Percentiles rank a stretch among this genome's conserved stretches.
These are phyloP conservation scores for Ceratosolen fusciceps DNA, from an alignment of 1,140 invertebrate genomes.

Conservation along the genomic window DNA sequence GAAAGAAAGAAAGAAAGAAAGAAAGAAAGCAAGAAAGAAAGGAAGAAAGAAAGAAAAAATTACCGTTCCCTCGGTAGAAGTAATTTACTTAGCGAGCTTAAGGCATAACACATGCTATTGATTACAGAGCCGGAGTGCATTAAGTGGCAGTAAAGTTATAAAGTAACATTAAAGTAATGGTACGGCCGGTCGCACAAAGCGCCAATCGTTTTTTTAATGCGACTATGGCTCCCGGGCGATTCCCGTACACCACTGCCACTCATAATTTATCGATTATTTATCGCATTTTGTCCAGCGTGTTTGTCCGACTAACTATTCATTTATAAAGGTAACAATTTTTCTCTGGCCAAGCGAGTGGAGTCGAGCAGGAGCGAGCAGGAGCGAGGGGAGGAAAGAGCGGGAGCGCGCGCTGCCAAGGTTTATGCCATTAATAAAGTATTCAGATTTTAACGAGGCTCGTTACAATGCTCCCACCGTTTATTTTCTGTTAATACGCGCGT, in stretches of 20 bases:
- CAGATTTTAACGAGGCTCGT: conserved; percentile 26
- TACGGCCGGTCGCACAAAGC: conserved; percentile 27
- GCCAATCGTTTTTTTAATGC: conserved; percentile 31
- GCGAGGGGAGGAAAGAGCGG: not conserved
- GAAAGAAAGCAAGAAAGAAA: too few species aligned
- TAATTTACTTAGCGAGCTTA: conserved; percentile 1
- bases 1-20: conserved; percentile 5
- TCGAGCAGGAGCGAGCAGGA: too few species aligned
- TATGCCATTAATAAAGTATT: conserved; percentile 31
- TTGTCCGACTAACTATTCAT: conserved; percentile 38
- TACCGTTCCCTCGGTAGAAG: too few species aligned
- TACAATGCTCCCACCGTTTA: not conserved
- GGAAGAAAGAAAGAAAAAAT: conserved; percentile 14
- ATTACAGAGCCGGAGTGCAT: conserved; percentile 43
- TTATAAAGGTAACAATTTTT: conserved; percentile 35
- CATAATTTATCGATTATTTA: conserved; percentile 43
- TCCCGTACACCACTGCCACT: not conserved
- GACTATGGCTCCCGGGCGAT: not conserved
- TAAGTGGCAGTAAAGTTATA: conserved; percentile 48
- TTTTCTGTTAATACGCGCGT: conserved; percentile 3
- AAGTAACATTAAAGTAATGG: conserved; percentile 46
- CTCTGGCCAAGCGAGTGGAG: too few species aligned
- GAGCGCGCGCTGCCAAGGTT: not conserved
- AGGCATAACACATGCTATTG: conserved; percentile 41
- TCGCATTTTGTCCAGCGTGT: conserved; percentile 18